These are phyloP conservation scores for Bombus consobrinus DNA, from an alignment of 1,140 invertebrate genomes.

Conservation along the genomic window DNA sequence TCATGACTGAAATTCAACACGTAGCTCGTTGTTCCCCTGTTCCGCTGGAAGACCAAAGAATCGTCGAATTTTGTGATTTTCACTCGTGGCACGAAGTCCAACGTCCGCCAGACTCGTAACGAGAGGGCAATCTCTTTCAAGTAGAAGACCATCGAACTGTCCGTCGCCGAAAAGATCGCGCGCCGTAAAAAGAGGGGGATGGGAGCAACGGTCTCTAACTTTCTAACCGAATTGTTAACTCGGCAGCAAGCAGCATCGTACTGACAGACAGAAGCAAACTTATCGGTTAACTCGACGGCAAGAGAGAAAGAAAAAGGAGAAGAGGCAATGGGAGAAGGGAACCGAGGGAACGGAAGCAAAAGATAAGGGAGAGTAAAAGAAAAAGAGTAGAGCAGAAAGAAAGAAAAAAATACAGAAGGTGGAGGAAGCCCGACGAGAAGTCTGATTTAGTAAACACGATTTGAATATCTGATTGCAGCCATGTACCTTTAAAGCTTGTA, in stretches of 20 bases:
- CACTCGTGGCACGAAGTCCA: constrained; percentile 62
- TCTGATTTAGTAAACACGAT: constrained; percentile 77
- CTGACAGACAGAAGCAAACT: constrained; percentile 66
- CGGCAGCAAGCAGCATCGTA: constrained; percentile 49
- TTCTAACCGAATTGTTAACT: constrained; percentile 76
- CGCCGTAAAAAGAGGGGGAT: background rate
- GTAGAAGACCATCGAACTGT: constrained; percentile 62
- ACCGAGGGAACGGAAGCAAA: background rate
- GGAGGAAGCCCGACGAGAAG: constrained; percentile 23
- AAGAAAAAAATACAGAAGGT: background rate
- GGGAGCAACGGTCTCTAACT: constrained; percentile 56
- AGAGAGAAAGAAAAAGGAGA: constrained; percentile 28
- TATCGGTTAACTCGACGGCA: constrained; percentile 62
- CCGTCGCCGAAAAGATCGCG: constrained; percentile 57
- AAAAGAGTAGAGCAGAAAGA: too few relatives aligned
- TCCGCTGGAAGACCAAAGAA: constrained; percentile 16
- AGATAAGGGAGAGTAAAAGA: background rate
- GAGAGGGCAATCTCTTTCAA: constrained; percentile 56
- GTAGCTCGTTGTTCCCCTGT: constrained; percentile 8
- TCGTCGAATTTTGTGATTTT: constrained; percentile 65
- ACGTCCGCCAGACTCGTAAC: constrained; percentile 59
- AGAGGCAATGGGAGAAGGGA: background rate
- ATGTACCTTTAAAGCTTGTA: constrained; percentile 52
- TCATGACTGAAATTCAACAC: constrained; percentile 47
- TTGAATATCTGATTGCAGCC: constrained; percentile 76